Percentiles rank a stretch among this genome's conserved stretches.
Evolutionary conservation across 1,140 invertebrate genomes (phyloP).

Genomic region (Drosophila nikananu): DNA sequence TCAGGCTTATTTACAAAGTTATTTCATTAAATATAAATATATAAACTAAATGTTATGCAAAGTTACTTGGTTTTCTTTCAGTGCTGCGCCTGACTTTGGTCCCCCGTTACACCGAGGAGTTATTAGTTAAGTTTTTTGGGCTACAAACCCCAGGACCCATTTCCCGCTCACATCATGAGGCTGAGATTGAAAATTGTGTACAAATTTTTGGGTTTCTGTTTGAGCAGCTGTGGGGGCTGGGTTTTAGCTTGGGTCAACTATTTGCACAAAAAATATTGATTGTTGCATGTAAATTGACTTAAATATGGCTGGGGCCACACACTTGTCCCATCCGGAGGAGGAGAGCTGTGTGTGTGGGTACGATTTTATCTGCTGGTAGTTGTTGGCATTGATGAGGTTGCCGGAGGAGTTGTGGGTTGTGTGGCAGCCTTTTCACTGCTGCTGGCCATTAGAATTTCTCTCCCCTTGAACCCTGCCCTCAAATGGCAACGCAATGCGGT

Average conservation of each 20-base stretch:
- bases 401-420: neutral
- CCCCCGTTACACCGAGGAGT: conserved; percentile 45
- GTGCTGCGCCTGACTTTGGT: neutral
- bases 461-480: neutral
- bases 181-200: conserved; percentile 64
- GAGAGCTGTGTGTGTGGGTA: conserved; percentile 3
- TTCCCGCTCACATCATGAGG: conserved; percentile 25
- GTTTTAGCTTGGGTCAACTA: conserved; percentile 39
- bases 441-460: conserved; percentile 21
- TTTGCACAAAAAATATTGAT: conserved; percentile 70
- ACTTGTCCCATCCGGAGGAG: conserved; percentile 6
- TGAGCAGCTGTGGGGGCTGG: conserved; percentile 21
- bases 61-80: neutral
- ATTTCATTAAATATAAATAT: neutral
- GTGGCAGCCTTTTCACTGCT: conserved; percentile 34
- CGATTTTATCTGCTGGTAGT: conserved; percentile 55
- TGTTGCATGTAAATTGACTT: conserved; percentile 71
- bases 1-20: fast-evolving
- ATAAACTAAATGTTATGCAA: neutral
- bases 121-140: conserved; percentile 62
- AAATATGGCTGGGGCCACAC: conserved; percentile 55
- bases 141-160: conserved; percentile 1
- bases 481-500: neutral
- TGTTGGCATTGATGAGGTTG: conserved; percentile 65
- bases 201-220: conserved; percentile 64